These are phyloP conservation scores for Melanostigma gelatinosum DNA, from an alignment of 2,113 vertebrate genomes.

Conservation along the genomic window DNA sequence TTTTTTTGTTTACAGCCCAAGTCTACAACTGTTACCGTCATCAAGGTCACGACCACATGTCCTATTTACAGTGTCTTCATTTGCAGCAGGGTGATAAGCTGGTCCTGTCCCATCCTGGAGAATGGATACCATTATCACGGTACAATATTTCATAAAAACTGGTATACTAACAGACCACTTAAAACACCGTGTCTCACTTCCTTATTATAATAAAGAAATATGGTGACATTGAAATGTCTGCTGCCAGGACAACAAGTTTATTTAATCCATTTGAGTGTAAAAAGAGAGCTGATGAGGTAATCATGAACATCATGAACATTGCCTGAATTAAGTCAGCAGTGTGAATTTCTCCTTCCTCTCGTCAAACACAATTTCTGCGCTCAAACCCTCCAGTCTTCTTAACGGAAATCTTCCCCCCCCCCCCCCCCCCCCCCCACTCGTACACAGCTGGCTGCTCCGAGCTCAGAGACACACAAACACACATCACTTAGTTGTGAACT, in stretches of 20 bases:
- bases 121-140: background rate
- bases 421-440: background rate
- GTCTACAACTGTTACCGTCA: background rate
- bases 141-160: background rate
- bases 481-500: constrained; percentile 39
- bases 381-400: constrained; percentile 13
- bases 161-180: background rate
- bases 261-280: constrained; percentile 19
- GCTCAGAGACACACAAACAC: constrained; percentile 23
- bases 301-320: constrained; percentile 28
- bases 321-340: constrained; percentile 7
- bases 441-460: constrained; percentile 47
- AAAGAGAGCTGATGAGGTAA: constrained; percentile 23
- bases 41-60: background rate
- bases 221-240: constrained; percentile 15
- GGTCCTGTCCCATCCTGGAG: too few species aligned
- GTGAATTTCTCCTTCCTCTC: constrained; percentile 3
- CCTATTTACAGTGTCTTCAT: background rate
- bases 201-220: background rate
- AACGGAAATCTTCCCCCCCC: constrained; percentile 16
- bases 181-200: background rate
- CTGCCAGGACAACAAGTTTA: constrained; percentile 34
- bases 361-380: background rate
- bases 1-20: background rate
- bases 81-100: background rate